A percentile compares a stretch with the other conserved stretches of the same genome.
These are phyloP conservation scores for Trachelipus rathkii DNA, from an alignment of 1,140 invertebrate species.

Conservation along the genomic window DNA sequence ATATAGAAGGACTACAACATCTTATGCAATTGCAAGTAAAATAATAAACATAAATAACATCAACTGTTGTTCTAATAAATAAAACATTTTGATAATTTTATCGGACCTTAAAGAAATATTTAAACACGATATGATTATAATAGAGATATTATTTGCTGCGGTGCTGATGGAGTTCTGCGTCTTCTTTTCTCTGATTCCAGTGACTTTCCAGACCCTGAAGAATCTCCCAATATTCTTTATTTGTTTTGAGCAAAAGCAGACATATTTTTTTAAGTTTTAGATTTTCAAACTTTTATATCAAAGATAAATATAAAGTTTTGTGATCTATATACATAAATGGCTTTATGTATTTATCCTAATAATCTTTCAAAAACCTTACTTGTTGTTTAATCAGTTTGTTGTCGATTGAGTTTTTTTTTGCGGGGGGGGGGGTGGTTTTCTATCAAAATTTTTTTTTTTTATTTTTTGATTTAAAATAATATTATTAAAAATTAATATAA, in stretches of 20 bases:
- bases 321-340: too few species aligned
- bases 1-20: conserved; percentile 43
- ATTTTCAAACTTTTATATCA: too few species aligned
- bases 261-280: too few species aligned
- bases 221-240: conserved; percentile 29
- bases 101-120: conserved; percentile 76
- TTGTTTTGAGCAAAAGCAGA: conserved; percentile 33
- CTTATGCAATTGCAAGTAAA: conserved; percentile 54
- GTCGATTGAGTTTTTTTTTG: too few species aligned
- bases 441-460: too few species aligned
- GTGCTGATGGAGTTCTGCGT: conserved; percentile 37
- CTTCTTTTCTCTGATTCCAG: conserved; percentile 35
- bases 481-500: too few species aligned
- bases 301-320: too few species aligned
- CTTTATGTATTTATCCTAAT: too few species aligned
- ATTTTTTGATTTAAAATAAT: too few species aligned
- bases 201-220: conserved; percentile 39
- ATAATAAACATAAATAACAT: conserved; percentile 65
- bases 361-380: too few species aligned
- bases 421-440: too few species aligned
- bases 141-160: conserved; percentile 58
- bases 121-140: conserved; percentile 72
- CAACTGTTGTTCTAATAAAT: conserved; percentile 60
- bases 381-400: too few species aligned
- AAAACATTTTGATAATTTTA: conserved; percentile 61